These are phyloP conservation scores for Pelobates fuscus DNA, from an alignment of 2,113 vertebrate genomes.

Conservation along the genomic window DNA sequence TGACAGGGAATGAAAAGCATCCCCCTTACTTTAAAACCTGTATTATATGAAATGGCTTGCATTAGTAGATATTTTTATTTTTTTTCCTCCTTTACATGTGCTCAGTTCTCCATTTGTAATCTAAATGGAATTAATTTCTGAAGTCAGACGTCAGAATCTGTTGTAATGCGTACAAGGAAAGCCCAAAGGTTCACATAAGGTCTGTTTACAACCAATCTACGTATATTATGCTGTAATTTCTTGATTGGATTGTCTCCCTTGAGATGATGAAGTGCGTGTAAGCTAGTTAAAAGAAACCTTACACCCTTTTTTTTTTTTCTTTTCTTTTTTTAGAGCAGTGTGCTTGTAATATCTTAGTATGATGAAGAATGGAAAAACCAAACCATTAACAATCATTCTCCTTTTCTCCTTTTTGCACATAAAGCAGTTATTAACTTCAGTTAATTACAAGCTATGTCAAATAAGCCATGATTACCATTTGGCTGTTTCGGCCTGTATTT, in stretches of 20 bases:
- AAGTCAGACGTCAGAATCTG: not conserved
- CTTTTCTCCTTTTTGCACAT: too few species aligned
- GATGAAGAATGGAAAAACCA: too few species aligned
- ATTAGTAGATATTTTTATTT: not conserved
- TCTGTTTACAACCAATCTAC: conserved; percentile 4
- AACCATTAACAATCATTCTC: too few species aligned
- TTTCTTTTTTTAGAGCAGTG: too few species aligned
- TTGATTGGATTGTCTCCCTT: conserved; percentile 36
- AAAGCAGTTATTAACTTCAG: too few species aligned
- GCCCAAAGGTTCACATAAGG: conserved; percentile 11
- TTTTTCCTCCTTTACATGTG: too few species aligned
- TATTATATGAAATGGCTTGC: not conserved
- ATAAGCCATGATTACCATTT: too few species aligned
- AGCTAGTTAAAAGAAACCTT: conserved; percentile 16
- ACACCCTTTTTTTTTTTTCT: too few species aligned
- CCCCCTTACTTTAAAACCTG: not conserved
- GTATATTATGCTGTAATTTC: conserved; percentile 31
- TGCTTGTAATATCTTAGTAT: too few species aligned
- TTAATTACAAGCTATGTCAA: too few species aligned
- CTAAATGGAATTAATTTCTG: not conserved
- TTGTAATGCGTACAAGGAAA: not conserved
- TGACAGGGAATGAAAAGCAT: not conserved
- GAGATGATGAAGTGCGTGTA: conserved; percentile 31
- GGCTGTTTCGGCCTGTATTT: too few species aligned
- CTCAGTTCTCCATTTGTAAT: not conserved